Percentiles rank a stretch among this genome's conserved stretches.
Evolutionary conservation across 2,888 invertebrate species (phyloP).

Genomic region (Synergus itoensis): DNA sequence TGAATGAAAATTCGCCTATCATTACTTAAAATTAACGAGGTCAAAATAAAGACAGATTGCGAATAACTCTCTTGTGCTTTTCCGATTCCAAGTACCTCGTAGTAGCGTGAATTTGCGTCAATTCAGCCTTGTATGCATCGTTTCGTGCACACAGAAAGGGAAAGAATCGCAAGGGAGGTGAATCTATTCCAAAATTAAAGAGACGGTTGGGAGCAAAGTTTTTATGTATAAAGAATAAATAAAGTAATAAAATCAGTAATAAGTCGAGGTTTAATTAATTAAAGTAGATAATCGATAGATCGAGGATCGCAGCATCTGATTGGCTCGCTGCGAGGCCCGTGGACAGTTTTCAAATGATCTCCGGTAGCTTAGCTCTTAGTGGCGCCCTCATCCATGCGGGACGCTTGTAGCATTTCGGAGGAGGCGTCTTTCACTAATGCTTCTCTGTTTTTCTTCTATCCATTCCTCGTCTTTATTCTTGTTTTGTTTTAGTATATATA

Average conservation of each 20-base stretch:
- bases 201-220: slow-evolving; percentile 55
- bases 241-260: slow-evolving; percentile 71
- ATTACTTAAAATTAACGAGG: background rate
- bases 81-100: slow-evolving; percentile 7
- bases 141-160: slow-evolving; percentile 48
- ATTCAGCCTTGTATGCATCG: background rate
- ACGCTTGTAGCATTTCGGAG: slow-evolving; percentile 64
- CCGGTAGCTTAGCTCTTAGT: slow-evolving; percentile 78
- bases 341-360: slow-evolving; percentile 78
- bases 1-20: background rate
- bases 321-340: slow-evolving; percentile 77
- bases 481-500: background rate
- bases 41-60: slow-evolving; percentile 7
- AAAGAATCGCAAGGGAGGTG: slow-evolving; percentile 56
- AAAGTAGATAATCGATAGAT: slow-evolving; percentile 77
- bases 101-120: background rate
- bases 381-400: slow-evolving; percentile 68
- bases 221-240: slow-evolving; percentile 60
- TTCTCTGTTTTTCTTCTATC: slow-evolving; percentile 59
- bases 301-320: slow-evolving; percentile 77
- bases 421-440: slow-evolving; percentile 61
- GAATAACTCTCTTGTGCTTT: slow-evolving; percentile 6
- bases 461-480: slow-evolving; percentile 47
- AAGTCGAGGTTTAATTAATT: slow-evolving; percentile 74
- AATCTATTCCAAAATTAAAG: slow-evolving; percentile 58